Base-by-base conservation (phyloP, 2,888 invertebrate species). In the Zaprionus bogoriensis region DNA sequence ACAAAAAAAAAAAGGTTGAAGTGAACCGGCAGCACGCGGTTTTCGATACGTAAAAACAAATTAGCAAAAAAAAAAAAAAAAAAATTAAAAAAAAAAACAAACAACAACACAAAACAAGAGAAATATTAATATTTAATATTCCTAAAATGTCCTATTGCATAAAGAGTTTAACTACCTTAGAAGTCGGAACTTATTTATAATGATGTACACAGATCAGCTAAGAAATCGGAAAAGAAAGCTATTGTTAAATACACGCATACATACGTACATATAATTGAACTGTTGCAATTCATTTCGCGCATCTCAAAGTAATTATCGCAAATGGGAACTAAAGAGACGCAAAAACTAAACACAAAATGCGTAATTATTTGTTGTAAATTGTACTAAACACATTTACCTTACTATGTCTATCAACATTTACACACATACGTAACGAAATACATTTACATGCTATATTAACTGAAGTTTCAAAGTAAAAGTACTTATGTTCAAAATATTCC, bases 71-170 rank as follows among this genome's bases (percentile, higher is more conserved):
- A 44, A 32, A 45, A 55, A 63, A 63, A 45, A 70, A 47, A 64
- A 28, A 4, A 58, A 23, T 17, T 71, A 74, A 64, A 59, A 47
- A 45, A 51, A 54, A 58, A 27, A 81, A 75, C 83, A 83, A 86
- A n/a, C n/a, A n/a, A 28, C 5, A 58, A 23, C 17, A 75, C 74
- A 64, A 59, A 47, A 45, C 51, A 54, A 58, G 27, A 81, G 77
- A 86, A 83, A 86, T 83, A 83, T 83, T 83, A 83, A 83, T 83
- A 83, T 83, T 83, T 83, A 83, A 83, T 83, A 83, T 83, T 83
- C 77, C 71, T 71, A 53, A 61, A 70, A 69, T 74, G 80, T 83
- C 74, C 76, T 74, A 77, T 58, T 68, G 82, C 83, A 83, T 74
- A 83, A 76, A 68, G 54, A 74, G 77, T 77, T 77, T 63, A 77